These are phyloP conservation scores for Acrocephalus arundinaceus DNA, from an alignment of 2,113 vertebrate species.

Conservation along the genomic window DNA sequence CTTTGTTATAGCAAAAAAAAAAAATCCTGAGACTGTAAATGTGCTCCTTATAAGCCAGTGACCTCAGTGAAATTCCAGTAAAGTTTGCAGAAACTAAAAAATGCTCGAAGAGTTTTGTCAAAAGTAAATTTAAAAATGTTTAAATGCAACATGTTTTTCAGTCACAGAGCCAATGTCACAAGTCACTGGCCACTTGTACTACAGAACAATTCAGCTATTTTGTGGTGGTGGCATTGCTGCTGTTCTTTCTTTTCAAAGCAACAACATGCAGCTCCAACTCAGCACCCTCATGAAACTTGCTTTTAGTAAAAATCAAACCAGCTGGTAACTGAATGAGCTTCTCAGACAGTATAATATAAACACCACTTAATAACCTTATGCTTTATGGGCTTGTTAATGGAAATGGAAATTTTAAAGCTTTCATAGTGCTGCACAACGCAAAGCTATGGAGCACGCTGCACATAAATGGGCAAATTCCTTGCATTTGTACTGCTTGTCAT, in stretches of 20 bases:
- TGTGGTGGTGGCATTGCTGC: neutral
- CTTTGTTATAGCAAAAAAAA: neutral
- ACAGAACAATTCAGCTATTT: neutral
- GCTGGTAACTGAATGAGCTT: neutral
- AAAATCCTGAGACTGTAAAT: neutral
- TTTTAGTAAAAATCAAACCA: neutral
- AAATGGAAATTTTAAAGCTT: slow-evolving; percentile 51
- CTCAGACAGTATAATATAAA: slow-evolving; percentile 24
- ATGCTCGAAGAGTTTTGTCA: neutral
- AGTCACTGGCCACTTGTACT: neutral
- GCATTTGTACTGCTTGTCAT: neutral
- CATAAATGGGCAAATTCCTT: neutral
- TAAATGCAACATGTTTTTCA: neutral
- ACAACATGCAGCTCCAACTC: neutral
- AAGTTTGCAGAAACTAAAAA: neutral
- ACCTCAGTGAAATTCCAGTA: neutral
- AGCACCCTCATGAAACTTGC: neutral
- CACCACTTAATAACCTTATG: slow-evolving; percentile 26
- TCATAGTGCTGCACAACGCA: neutral
- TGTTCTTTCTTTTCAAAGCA: neutral
- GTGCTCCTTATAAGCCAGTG: neutral
- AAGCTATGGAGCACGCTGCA: neutral
- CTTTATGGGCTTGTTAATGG: slow-evolving; percentile 42
- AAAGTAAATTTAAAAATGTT: neutral
- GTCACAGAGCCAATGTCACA: neutral